Base-by-base conservation (phyloP, 2,797 vertebrate species). In the Peromyscus melanophrys region DNA sequence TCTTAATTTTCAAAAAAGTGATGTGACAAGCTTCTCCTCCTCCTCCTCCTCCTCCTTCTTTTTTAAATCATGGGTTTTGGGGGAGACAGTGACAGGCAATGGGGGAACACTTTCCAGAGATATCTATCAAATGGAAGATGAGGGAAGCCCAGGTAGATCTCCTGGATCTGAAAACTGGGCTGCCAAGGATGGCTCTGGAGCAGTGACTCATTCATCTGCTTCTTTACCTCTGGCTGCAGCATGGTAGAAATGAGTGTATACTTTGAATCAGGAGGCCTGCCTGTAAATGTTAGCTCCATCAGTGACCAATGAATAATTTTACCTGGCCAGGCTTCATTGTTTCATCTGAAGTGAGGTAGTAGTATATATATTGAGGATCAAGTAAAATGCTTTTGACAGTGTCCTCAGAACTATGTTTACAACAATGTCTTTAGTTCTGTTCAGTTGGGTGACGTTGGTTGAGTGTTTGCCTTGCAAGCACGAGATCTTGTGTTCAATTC, bases 11-110 rank as follows among this genome's bases (percentile, higher is more conserved):
- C 13, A 93, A 11, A 95, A 65, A 67, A 2, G 12, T 46, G 61
- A 21, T 12, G 0, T 55, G 29, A 27, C n/a, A 52, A 31, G 9
- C 0, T n/a, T 57, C 67, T 13, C 3, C 29, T 67, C 2, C 1
- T 65, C 0, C 29, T 34, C 2, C 63, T 31, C 4, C 63, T 29
- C 1, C 0, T 43, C 27, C 55, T 77, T 19, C 0, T 37, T 52
- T 1, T 1, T 76, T 78, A 7, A 43, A 65, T 40, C 4, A 14
- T 67, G 49, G 43, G 40, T 61, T 75, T 67, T 57, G 4, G 29
- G 16, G 5, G 6, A 52, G 16, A 31, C 25, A 14, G 11, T 63
- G 25, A 75, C n/a, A 21, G 40, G 9, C 19, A 27, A 14, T 13
- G 7, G 49, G 37, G 9, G 2, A 9, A 16, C 14, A 40, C 21